These are phyloP conservation scores for Penaeus japonicus DNA, from an alignment of 1,140 invertebrate genomes.

Conservation along the genomic window DNA sequence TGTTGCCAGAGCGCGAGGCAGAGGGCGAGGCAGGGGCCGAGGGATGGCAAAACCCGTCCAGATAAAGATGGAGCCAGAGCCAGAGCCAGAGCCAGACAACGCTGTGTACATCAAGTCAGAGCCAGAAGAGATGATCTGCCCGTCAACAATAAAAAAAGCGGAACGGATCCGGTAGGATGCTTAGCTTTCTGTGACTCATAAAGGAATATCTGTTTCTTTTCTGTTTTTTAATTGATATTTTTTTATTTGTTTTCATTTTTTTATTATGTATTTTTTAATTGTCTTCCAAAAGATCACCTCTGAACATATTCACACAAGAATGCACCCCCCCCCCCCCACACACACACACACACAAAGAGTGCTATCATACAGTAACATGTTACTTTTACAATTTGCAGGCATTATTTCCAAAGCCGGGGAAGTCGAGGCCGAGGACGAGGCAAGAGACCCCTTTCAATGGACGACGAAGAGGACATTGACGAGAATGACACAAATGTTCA, in stretches of 20 bases:
- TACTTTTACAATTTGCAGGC: slow-evolving; percentile 22
- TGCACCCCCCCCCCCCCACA: too few relatives aligned
- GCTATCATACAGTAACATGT: background rate
- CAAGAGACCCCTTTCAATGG: background rate
- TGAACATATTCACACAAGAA: too few relatives aligned
- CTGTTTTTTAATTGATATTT: too few relatives aligned
- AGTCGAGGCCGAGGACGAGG: background rate
- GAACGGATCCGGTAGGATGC: slow-evolving; percentile 29
- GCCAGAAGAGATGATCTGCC: slow-evolving; percentile 13
- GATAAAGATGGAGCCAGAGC: background rate
- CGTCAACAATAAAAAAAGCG: slow-evolving; percentile 24
- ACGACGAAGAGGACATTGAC: slow-evolving; percentile 14
- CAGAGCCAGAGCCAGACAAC: background rate
- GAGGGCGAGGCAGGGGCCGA: background rate
- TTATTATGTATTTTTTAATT: too few relatives aligned
- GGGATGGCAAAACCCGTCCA: background rate
- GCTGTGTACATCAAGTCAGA: slow-evolving; percentile 35
- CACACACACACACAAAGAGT: too few relatives aligned
- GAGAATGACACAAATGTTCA: slow-evolving; percentile 15
- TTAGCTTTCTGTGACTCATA: background rate
- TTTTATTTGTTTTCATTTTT: too few relatives aligned
- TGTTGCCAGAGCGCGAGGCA: slow-evolving; percentile 9
- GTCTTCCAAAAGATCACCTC: too few relatives aligned
- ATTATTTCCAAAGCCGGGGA: slow-evolving; percentile 41
- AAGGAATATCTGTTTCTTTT: background rate